Evolutionary conservation across 2,888 invertebrate genomes (phyloP).

Genomic region (Julus scandinavius): DNA sequence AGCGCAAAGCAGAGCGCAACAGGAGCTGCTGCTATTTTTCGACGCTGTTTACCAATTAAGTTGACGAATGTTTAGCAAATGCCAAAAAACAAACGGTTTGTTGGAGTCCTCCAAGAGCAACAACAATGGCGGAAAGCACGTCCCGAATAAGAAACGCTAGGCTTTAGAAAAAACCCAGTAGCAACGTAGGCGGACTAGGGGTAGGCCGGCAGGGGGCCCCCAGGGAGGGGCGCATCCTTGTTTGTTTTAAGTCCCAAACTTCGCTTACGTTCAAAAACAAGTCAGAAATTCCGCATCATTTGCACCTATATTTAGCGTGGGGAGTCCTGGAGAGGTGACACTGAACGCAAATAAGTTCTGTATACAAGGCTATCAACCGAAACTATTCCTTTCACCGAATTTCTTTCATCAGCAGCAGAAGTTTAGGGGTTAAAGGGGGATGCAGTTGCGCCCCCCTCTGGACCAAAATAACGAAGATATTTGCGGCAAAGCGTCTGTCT

Average conservation of each 20-base stretch:
- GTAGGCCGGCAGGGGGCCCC: neutral
- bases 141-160: neutral
- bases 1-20: neutral
- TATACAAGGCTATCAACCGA: conserved; percentile 30
- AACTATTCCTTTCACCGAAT: conserved; percentile 33
- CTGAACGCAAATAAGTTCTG: conserved; percentile 35
- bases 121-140: neutral
- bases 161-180: neutral
- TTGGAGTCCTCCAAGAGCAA: neutral
- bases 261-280: neutral
- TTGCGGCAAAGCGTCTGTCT: neutral
- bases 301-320: conserved; percentile 34
- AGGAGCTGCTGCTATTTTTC: neutral
- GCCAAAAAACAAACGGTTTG: conserved; percentile 18
- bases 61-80: conserved; percentile 35
- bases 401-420: neutral
- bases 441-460: neutral
- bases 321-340: conserved; percentile 39
- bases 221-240: conserved; percentile 20
- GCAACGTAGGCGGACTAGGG: neutral
- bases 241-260: neutral
- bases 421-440: neutral
- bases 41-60: conserved; percentile 6
- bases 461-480: neutral
- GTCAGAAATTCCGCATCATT: neutral